Evolutionary conservation across 2,888 invertebrate species (phyloP).

Genomic region (Neelides folsomi): DNA sequence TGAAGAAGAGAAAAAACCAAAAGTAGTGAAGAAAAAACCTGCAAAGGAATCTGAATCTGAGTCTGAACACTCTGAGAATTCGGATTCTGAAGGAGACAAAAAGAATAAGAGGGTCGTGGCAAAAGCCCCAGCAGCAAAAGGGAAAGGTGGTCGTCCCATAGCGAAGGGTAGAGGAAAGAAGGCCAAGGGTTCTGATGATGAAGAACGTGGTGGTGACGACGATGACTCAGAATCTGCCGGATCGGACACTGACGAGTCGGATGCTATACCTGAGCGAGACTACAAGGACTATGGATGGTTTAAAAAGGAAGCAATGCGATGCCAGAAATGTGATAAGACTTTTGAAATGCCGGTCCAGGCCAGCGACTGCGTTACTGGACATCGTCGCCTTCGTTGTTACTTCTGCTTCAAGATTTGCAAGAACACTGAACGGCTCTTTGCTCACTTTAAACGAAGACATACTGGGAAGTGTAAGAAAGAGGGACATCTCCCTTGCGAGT

Average conservation of each 20-base stretch:
- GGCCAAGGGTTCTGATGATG: conserved; percentile 1
- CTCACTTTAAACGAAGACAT: conserved; percentile 19
- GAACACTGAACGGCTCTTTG: conserved; percentile 24
- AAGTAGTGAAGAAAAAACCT: not conserved
- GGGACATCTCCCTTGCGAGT: conserved; percentile 19
- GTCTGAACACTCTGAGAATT: not conserved
- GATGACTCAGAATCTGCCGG: not conserved
- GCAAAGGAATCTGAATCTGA: not conserved
- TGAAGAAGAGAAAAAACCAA: not conserved
- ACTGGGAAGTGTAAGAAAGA: conserved; percentile 18
- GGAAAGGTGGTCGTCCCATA: not conserved
- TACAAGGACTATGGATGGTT: conserved; percentile 5
- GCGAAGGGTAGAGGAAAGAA: not conserved
- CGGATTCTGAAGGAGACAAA: not conserved
- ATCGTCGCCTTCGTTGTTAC: conserved; percentile 23
- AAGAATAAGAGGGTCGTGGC: not conserved
- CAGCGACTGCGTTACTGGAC: conserved; percentile 3
- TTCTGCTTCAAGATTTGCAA: conserved; percentile 25
- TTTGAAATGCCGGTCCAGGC: conserved; percentile 6
- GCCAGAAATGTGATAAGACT: conserved; percentile 7
- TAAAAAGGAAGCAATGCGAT: conserved; percentile 1
- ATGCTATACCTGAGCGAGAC: not conserved
- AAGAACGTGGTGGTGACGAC: conserved; percentile 3
- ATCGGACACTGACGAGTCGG: not conserved
- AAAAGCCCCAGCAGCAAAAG: too few species aligned